Base-by-base conservation (phyloP, 1,140 invertebrate species). In the Cydia splendana region DNA sequence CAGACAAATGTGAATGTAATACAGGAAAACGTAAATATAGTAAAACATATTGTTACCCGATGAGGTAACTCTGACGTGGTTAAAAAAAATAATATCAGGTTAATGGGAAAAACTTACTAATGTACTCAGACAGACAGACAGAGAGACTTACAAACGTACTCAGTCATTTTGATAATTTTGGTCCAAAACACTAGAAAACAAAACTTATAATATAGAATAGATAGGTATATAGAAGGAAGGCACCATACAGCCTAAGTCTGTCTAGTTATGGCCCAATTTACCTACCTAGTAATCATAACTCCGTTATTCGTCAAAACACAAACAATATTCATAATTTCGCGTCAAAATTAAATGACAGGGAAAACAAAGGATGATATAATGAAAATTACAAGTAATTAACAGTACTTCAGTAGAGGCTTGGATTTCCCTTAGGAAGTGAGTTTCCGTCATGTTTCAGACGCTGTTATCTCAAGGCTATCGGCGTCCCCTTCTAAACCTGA, bases 371-470 rank as follows among this genome's bases (percentile, higher is more conserved):
- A 24, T 24, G 15, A 24, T 12, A 62, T 1, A 62, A 24, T 62
- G 9, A 62, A 62, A 62, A 62, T 62, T 20, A 24, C 20, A 2
- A 62, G 20, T 62, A 62, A 20, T 62, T 24, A 24, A 24, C 57
- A 24, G 57, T 62, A 24, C 57, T 18, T 15, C n/a, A 0, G 15
- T n/a, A 15, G 57, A 24, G 7, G 57, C 57, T 62, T 24, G 57
- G 18, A 24, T 62, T 62, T 62, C 57, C 57, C 57, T 62, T 3
- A 62, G 20, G 57, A 62, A 62, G 57, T 24, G 9, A 10, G 20
- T 62, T 62, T 62, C 57, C 57, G 57, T 62, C 57, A 24, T 62
- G 20, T 62, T 62, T 62, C 57, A 62, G 20, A 4, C 53, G 48
- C 48, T 51, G 18, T 62, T 62, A 62, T 62, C 20, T 62, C 20